Evolutionary conservation across 2,888 invertebrate species (phyloP), one percentile per base, ranked within the genome.

Genomic region (Mesodorylaimus sp.): DNA sequence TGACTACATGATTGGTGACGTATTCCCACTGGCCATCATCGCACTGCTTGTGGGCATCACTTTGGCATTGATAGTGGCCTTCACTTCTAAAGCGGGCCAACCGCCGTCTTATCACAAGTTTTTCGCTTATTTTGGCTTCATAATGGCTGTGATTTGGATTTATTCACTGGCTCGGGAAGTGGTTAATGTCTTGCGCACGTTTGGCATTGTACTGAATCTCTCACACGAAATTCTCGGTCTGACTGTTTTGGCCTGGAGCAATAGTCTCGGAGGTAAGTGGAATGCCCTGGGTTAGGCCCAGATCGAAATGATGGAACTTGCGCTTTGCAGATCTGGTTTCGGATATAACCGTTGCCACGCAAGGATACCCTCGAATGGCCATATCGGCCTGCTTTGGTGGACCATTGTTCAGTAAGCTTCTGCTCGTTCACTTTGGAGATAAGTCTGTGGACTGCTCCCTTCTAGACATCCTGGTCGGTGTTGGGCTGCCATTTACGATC

Each of bases 351-450:
- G 71, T 79, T 57, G 77, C 79, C 1, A 66, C 68, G 47, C 74
- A 74, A 57, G 79, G 79, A 1, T 76, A 73, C 60, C 75, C 77
- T 1, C 69, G 74, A 51, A 79, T 79, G 76, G 79, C 76, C 1
- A 75, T 76, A 58, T 74, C 78, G 1, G 79, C 79, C 0, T 79
- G 78, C 52, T 77, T 77, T 61, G 79, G 79, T 21, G 78, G 79
- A 3, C 79, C 79, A 1, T 67, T 79, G 50, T 76, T 79, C 59
- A 79, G 76, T 77, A 70, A 49, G 55, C 48, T 48, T 25, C 7
- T 19, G 7, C 42, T 10, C 19, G 10, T 7, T 32, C 13, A 32
- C 13, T 32, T 13, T 32, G 7, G 13, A 13, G 7, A 7, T 32
- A 10, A 13, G 7, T 13, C 7, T 13, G 10, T 13, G 32, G 7